Base-by-base conservation (phyloP, 2,888 invertebrate genomes). In the Polydrusus pterygomalis region DNA sequence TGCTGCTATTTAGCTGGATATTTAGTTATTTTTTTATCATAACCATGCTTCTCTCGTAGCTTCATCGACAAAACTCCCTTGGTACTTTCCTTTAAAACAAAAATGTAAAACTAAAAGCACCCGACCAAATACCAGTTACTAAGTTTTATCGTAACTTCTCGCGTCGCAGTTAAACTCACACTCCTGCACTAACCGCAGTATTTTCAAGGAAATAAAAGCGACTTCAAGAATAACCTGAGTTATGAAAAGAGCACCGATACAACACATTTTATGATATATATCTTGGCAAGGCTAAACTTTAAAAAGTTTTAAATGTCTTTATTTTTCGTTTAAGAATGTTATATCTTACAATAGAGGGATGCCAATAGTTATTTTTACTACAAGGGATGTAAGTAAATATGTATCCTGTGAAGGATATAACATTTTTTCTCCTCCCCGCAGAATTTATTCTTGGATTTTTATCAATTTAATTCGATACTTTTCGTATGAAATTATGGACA, bases 221-320 rank as follows among this genome's bases (percentile, higher is more conserved):
- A 30, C 65, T 56, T 43, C 18, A 45, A 64, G 72, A 38, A 71
- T 71, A 71, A 65, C 45, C 43, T 60, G 47, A 72, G 62, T 73
- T 67, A 65, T 67, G 73, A 73, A 73, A 65, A 73, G 73, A 38
- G 40, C 67, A 15, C 73, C 65, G 60, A 58, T 68, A 73, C 60
- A 58, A 73, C 65, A 73, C 67, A 67, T 73, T 65, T 73, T 73
- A 73, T 67, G 60, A 34, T 34, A 63, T 34, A 63, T 58, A 67
- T 60, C 58, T 67, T 62, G 72, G 51, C 64, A 40, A 67, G 67
- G 9, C 30, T 13, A 40, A 73, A 73, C 67, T 73, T 73, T 72
- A 25, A 58, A 43, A 68, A 43, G 58, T 63, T 73, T 73, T 67
- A 67, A 9, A 65, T 30, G 58, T 73, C 58, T 54, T 67, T 54